Evolutionary conservation across 2,888 invertebrate species (phyloP).

Genomic region (Plemyria rubiginata): DNA sequence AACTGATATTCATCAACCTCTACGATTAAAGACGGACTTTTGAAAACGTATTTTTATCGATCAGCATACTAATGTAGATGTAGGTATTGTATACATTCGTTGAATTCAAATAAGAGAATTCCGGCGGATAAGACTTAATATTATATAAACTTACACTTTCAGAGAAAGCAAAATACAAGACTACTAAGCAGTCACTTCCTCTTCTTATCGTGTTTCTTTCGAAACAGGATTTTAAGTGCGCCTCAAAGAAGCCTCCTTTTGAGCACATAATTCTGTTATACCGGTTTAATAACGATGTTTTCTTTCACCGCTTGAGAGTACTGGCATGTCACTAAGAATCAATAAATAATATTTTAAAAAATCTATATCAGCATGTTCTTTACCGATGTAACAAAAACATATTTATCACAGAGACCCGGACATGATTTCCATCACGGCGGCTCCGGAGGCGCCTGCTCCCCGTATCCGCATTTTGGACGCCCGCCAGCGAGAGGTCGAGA

Average conservation of each 20-base stretch:
- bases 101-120: not conserved
- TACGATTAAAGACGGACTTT: conserved; percentile 25
- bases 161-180: not conserved
- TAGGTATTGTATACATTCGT: conserved; percentile 1
- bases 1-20: conserved; percentile 23
- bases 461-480: conserved; percentile 96
- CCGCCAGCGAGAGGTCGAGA: conserved; percentile 94
- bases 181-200: not conserved
- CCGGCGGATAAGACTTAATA: not conserved
- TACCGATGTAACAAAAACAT: not conserved
- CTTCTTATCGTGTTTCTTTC: too few relatives aligned
- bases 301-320: too few relatives aligned
- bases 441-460: conserved; percentile 97
- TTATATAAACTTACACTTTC: too few relatives aligned
- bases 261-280: too few relatives aligned
- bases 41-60: conserved; percentile 20
- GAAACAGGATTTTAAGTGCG: too few relatives aligned
- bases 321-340: not conserved
- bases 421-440: conserved; percentile 97
- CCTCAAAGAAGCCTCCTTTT: too few relatives aligned
- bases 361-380: not conserved
- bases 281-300: not conserved
- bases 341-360: not conserved
- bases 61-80: conserved; percentile 8
- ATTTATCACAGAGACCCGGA: conserved; percentile 91